These are phyloP conservation scores for Arrhopalites spinosus DNA, from an alignment of 2,888 invertebrate species.

Conservation along the genomic window DNA sequence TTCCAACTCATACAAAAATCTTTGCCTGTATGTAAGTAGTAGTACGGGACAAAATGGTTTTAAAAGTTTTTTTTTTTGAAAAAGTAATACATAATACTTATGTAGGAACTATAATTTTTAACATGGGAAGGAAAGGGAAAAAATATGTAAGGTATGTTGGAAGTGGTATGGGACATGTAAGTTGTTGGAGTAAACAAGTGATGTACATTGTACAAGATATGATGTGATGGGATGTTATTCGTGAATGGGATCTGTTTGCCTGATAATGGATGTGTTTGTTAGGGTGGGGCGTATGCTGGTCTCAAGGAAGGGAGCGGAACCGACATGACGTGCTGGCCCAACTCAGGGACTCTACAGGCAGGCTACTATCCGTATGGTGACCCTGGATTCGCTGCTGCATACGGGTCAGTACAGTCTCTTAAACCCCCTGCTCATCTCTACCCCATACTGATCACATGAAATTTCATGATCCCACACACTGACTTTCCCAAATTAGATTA, in stretches of 20 bases:
- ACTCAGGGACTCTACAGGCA: slow-evolving; percentile 81
- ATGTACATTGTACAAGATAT: slow-evolving; percentile 36
- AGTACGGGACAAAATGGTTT: too few species aligned
- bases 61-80: too few species aligned
- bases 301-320: slow-evolving; percentile 79
- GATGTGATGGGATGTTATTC: slow-evolving; percentile 40
- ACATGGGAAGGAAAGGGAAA: too few species aligned
- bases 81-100: too few species aligned
- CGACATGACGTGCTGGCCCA: slow-evolving; percentile 89
- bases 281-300: slow-evolving; percentile 57
- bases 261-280: slow-evolving; percentile 54
- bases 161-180: background rate
- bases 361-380: slow-evolving; percentile 78
- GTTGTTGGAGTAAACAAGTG: slow-evolving; percentile 29
- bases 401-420: slow-evolving; percentile 62
- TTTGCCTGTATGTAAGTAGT: too few species aligned
- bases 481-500: slow-evolving; percentile 57
- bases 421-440: slow-evolving; percentile 31
- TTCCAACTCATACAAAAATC: slow-evolving; percentile 5
- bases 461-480: slow-evolving; percentile 57
- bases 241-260: slow-evolving; percentile 55
- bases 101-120: too few species aligned
- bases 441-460: slow-evolving; percentile 53
- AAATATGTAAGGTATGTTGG: background rate
- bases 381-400: slow-evolving; percentile 72